A percentile compares a stretch with the other conserved stretches of the same genome.
Evolutionary conservation across 2,797 vertebrate genomes (phyloP).

Genomic region (Pogoniulus pusillus): DNA sequence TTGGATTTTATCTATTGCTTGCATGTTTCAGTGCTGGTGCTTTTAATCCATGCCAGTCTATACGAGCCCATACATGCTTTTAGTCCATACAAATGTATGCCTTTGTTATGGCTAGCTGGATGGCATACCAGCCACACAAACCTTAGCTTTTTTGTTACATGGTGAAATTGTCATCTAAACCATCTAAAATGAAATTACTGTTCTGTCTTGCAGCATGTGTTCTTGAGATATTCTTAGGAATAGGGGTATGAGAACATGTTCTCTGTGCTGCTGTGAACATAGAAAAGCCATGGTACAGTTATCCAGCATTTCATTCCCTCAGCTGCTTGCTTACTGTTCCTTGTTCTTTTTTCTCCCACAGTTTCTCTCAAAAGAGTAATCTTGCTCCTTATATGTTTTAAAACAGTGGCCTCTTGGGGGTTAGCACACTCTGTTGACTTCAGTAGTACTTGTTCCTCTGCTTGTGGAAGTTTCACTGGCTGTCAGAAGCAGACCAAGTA

Average conservation of each 20-base stretch:
- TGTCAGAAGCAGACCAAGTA: not conserved
- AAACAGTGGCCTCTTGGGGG: not conserved
- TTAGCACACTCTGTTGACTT: not conserved
- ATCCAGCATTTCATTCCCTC: not conserved
- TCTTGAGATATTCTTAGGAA: not conserved
- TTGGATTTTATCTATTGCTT: not conserved
- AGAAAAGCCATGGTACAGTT: not conserved
- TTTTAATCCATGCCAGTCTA: not conserved
- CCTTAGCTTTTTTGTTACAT: not conserved
- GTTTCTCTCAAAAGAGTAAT: not conserved
- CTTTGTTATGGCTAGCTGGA: not conserved
- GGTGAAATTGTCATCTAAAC: not conserved
- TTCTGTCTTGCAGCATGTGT: not conserved
- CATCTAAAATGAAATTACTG: not conserved
- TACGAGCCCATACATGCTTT: too few relatives aligned
- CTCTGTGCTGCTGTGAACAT: not conserved
- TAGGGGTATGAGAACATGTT: not conserved
- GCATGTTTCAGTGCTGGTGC: not conserved
- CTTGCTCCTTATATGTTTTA: not conserved
- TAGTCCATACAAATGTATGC: not conserved
- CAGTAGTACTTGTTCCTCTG: not conserved
- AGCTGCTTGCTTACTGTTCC: not conserved
- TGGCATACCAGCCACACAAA: not conserved
- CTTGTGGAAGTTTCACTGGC: not conserved
- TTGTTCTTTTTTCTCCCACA: not conserved